These are phyloP conservation scores for Asteroscopus sphinx DNA, from an alignment of 2,888 invertebrate genomes.

Conservation along the genomic window DNA sequence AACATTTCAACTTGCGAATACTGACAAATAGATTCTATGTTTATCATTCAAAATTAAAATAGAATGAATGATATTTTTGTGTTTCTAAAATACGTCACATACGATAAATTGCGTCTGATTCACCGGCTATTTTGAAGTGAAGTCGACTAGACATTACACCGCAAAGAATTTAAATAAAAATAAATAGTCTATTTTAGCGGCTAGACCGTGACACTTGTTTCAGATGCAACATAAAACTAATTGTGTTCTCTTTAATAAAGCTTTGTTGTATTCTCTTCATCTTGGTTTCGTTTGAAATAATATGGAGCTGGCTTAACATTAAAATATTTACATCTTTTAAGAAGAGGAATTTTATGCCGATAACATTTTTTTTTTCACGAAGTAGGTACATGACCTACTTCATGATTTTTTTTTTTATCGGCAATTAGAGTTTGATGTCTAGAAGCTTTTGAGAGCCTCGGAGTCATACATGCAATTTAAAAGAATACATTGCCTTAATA, in stretches of 20 bases:
- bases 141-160: constrained; percentile 20
- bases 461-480: too few species aligned
- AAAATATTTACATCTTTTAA: too few species aligned
- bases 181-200: constrained; percentile 8
- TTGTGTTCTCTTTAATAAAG: not conserved
- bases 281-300: not conserved
- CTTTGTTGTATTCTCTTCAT: not conserved
- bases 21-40: constrained; percentile 1
- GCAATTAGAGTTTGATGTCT: too few species aligned
- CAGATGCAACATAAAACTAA: constrained; percentile 3
- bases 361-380: too few species aligned
- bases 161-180: constrained; percentile 28
- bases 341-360: too few species aligned
- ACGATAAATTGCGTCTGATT: constrained; percentile 31
- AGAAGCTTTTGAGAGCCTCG: too few species aligned
- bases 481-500: too few species aligned
- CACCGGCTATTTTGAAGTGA: constrained; percentile 32
- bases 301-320: too few species aligned
- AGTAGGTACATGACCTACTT: too few species aligned
- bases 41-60: constrained; percentile 22
- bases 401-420: too few species aligned
- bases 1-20: too few species aligned
- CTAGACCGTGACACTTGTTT: constrained; percentile 18
- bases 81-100: constrained; percentile 34
- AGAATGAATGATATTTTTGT: constrained; percentile 38